A percentile compares a stretch with the other conserved stretches of the same genome.
These are phyloP conservation scores for Psammodynastes pulverulentus DNA, from an alignment of 2,113 vertebrate species.

Conservation along the genomic window DNA sequence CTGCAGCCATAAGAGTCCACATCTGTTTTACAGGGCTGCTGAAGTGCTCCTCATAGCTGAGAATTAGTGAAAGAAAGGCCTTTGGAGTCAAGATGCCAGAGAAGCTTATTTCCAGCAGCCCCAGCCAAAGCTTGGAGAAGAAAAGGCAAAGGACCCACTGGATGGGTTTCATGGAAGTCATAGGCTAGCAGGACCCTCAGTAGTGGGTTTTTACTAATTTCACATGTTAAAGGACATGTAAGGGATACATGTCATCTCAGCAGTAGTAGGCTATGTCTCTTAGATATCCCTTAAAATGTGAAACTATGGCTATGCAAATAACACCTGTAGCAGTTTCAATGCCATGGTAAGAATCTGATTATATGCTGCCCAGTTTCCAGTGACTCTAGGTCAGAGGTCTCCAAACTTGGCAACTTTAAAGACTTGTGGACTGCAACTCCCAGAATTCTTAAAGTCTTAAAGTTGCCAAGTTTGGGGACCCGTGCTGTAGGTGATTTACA, in stretches of 20 bases:
- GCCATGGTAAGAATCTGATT: neutral
- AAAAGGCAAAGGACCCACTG: neutral
- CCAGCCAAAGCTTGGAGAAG: neutral
- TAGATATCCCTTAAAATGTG: neutral
- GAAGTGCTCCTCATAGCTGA: neutral
- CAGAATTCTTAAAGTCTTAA: no score
- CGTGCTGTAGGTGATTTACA: neutral
- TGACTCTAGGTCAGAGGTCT: no score
- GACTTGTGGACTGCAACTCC: no score
- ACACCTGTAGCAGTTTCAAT: neutral
- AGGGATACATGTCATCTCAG: neutral
- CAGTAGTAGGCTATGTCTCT: neutral
- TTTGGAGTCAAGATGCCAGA: neutral
- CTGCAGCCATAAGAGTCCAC: neutral
- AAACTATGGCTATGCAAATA: neutral
- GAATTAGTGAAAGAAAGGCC: neutral
- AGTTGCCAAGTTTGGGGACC: no score
- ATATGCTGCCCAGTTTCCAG: neutral
- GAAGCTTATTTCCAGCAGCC: neutral
- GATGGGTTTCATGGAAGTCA: neutral
- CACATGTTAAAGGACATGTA: neutral
- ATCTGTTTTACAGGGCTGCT: neutral
- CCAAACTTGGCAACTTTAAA: no score
- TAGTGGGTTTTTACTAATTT: neutral
- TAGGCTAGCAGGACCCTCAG: neutral